A percentile compares a stretch with the other conserved stretches of the same genome.
Evolutionary conservation across 2,888 invertebrate genomes (phyloP).

Genomic region (Polietes domitor): DNA sequence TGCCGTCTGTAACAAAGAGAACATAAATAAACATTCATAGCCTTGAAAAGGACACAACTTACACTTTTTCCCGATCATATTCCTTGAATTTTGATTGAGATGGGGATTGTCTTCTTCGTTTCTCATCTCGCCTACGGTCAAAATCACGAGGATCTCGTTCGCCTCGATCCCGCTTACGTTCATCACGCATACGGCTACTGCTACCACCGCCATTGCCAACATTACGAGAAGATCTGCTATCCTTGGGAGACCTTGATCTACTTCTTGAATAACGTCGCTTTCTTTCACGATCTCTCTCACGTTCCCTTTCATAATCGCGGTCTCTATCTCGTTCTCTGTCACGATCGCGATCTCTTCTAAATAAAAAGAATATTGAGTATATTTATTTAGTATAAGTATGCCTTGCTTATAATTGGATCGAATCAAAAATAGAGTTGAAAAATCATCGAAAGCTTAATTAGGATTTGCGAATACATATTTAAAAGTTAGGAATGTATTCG

Average conservation of each 20-base stretch:
- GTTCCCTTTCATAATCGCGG: constrained; percentile 68
- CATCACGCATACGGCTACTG: constrained; percentile 73
- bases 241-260: constrained; percentile 71
- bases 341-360: constrained; percentile 63
- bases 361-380: too few species aligned
- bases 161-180: constrained; percentile 72
- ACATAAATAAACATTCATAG: background rate
- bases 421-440: too few species aligned
- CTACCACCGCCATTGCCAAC: constrained; percentile 72
- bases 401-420: too few species aligned
- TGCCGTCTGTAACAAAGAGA: constrained; percentile 68
- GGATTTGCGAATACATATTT: too few species aligned
- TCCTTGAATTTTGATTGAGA: constrained; percentile 72
- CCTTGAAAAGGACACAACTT: constrained; percentile 50
- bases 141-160: constrained; percentile 68
- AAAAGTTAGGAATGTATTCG: too few species aligned
- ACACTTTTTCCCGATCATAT: constrained; percentile 76
- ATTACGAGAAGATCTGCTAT: constrained; percentile 74
- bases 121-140: constrained; percentile 75
- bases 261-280: constrained; percentile 73
- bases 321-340: constrained; percentile 63
- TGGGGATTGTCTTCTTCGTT: constrained; percentile 76
- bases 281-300: constrained; percentile 75
- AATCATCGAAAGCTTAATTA: too few species aligned
- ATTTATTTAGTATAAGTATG: too few species aligned